phyloP scores from a whole-genome alignment of 30 jellyfish, hydroid and myxozoan species.

The Calvadosia cruxmelitensis region DNA sequence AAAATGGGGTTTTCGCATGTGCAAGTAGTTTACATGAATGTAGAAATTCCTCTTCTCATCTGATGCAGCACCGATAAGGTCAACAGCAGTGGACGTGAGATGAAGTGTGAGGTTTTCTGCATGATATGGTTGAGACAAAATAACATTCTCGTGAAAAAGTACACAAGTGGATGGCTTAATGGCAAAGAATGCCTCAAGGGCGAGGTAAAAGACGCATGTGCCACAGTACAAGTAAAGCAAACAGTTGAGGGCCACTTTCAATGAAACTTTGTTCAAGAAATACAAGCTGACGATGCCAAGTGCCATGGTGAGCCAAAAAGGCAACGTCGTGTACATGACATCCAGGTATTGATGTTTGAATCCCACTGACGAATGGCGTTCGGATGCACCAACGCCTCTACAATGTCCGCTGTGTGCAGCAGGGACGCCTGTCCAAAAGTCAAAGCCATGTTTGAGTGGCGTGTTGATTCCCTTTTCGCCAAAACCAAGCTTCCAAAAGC shows the following conservation, averaged over 20 bases:
- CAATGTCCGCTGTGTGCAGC: constrained; percentile 47
- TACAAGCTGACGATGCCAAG: constrained; percentile 1
- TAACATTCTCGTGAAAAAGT: constrained; percentile 21
- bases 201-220: constrained; percentile 21
- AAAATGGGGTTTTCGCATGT: constrained; percentile 25
- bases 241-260: constrained; percentile 9
- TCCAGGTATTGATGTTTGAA: constrained; percentile 21
- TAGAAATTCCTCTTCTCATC: constrained; percentile 24
- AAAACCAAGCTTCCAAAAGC: constrained; percentile 66
- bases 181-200: constrained; percentile 22
- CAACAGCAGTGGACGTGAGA: constrained; percentile 17
- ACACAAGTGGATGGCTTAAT: constrained; percentile 57
- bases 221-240: constrained; percentile 18
- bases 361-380: neutral
- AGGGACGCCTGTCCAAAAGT: constrained; percentile 57
- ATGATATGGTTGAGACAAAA: constrained; percentile 47
- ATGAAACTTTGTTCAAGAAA: constrained; percentile 14
- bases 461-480: constrained; percentile 31
- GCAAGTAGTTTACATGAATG: constrained; percentile 27
- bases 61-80: constrained; percentile 1
- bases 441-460: constrained; percentile 61
- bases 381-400: neutral
- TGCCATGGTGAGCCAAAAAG: constrained; percentile 30
- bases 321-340: constrained; percentile 18
- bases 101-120: constrained; percentile 35